Evolutionary conservation across 2,888 invertebrate genomes (phyloP), one percentile per base, ranked within the genome.

Genomic region (Agrochola circellaris): DNA sequence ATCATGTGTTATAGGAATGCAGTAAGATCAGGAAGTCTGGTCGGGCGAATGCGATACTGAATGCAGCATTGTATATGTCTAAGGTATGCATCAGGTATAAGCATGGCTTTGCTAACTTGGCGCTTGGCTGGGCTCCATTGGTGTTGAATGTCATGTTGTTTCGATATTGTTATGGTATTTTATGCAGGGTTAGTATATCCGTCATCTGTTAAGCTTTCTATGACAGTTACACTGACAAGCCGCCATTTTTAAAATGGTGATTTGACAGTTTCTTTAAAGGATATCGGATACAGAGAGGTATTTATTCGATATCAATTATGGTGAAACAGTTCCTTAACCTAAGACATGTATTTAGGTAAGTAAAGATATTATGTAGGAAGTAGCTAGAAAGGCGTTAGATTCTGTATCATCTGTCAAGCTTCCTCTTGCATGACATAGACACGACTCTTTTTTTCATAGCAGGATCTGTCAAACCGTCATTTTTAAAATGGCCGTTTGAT

Each of bases 51-150:
- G 97, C 97, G 89, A 97, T 98, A 94, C 97, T 97, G 95, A 97
- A 97, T 95, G 97, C 98, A 89, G 97, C 97, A 89, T 94, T 97
- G 94, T 97, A 97, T 96, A 97, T 98, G 93, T 97, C 97, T 93
- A 98, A 98, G 98, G 98, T 98, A 96, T 93, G 96, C 95, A 89
- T 82, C 81, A 85, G 89, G 89, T 88, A 87, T 75, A 75, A 81
- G 81, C 89, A 88, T 88, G 88, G 88, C 88, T 88, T 89, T 79
- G 89, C 90, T 90, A 91, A 89, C 81, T 78, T 84, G 86, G 77
- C 75, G 85, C 88, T 88, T 88, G 83, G 74, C 73, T 60, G 77
- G 68, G 75, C 65, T 78, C 75, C 77, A 65, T 86, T 76, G 82
- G 68, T 87, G 79, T 82, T 75, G 4, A 70, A 83, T 85, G 77